phyloP scores from a whole-genome alignment of 2,888 invertebrate species.

The Rotaria socialis region DNA sequence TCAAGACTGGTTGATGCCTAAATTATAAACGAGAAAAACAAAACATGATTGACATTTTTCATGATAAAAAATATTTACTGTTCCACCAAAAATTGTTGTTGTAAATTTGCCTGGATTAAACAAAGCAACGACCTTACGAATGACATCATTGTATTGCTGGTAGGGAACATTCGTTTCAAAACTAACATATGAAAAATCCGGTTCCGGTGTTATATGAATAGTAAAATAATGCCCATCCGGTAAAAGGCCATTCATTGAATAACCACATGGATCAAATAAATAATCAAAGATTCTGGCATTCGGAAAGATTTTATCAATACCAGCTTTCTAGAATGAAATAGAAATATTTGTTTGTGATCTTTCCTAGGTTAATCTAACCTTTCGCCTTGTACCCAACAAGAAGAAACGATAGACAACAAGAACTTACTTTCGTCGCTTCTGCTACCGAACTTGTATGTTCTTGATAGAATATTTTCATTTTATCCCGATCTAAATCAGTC shows the following conservation, averaged over 20 bases:
- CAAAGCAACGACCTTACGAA: conserved; percentile 41
- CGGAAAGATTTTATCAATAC: conserved; percentile 81
- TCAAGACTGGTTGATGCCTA: not conserved
- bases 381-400: too few relatives aligned
- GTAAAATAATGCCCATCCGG: conserved; percentile 90
- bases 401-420: not conserved
- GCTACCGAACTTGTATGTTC: conserved; percentile 72
- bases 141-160: conserved; percentile 41
- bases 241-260: conserved; percentile 26
- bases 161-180: conserved; percentile 76
- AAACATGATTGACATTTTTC: too few relatives aligned
- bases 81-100: conserved; percentile 41
- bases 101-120: conserved; percentile 46
- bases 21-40: too few relatives aligned
- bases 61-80: not conserved
- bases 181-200: conserved; percentile 83
- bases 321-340: conserved; percentile 66
- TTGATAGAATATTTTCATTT: conserved; percentile 85
- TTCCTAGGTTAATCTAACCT: too few relatives aligned
- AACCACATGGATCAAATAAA: conserved; percentile 83
- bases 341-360: too few relatives aligned
- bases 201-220: conserved; percentile 96
- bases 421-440: conserved; percentile 71
- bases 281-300: conserved; percentile 91
- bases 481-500: conserved; percentile 83